Evolutionary conservation across 2,888 invertebrate genomes (phyloP), one percentile per base, ranked within the genome.

Genomic region (Spisula solida): DNA sequence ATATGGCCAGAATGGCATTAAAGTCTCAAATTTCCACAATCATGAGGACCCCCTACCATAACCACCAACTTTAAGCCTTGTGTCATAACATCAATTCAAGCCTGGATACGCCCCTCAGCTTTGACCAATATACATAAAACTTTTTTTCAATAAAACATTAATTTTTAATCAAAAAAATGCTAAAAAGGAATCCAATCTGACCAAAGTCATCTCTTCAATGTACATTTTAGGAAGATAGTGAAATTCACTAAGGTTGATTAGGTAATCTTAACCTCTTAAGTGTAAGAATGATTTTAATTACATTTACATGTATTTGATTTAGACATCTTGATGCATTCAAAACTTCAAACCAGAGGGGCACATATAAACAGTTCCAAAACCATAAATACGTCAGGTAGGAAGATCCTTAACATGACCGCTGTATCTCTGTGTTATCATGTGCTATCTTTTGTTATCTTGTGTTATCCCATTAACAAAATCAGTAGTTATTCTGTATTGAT

Each of bases 361-460:
- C n/a, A 56, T 25, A 66, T 66, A 25, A 10, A 66, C 25, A 25
- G n/a, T 66, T 66, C 60, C 60, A 66, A 25, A 2, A 66, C 20
- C n/a, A 66, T 25, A 25, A 66, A 66, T 25, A 66, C 12, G n/a
- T 66, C 25, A 25, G 25, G 60, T 66, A 25, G n/a, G n/a, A 66
- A 25, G 20, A 66, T 25, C 20, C 8, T n/a, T 4, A 66, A 66
- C 60, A 66, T 41, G 41, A 41, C 25, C 10, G 25, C 86, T 55
- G 55, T 86, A 86, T 75, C 51, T 79, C 34, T 25, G 34, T 34
- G 31, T 31, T 18, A 75, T 75, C 75, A 16, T 31, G 29, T n/a
- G n/a, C n/a, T n/a, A n/a, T n/a, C n/a, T n/a, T n/a, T n/a, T n/a
- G n/a, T n/a, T n/a, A n/a, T n/a, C n/a, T n/a, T n/a, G 18, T 75